Evolutionary conservation across 2,113 vertebrate genomes (phyloP).

Genomic region (Paramisgurnus dabryanus): DNA sequence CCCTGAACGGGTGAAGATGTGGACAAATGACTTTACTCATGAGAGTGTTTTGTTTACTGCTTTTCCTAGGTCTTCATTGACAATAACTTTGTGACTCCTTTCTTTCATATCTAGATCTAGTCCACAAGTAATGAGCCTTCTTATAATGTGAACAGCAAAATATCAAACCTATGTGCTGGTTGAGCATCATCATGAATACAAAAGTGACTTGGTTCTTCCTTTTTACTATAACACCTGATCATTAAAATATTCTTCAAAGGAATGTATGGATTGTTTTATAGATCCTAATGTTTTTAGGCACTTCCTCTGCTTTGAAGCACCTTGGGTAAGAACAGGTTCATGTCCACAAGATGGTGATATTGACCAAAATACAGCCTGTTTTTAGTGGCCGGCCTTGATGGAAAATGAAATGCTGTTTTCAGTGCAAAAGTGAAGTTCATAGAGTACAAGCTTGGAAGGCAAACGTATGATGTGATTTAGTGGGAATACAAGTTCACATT

Average conservation of each 20-base stretch:
- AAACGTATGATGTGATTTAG: not conserved
- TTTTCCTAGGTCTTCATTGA: slow-evolving; percentile 15
- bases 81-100: not conserved
- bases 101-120: not conserved
- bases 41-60: slow-evolving; percentile 64
- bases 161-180: not conserved
- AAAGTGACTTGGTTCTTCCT: not conserved
- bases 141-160: not conserved
- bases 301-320: not conserved
- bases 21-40: slow-evolving; percentile 67
- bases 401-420: slow-evolving; percentile 9
- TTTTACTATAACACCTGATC: not conserved
- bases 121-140: not conserved
- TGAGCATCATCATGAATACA: no score
- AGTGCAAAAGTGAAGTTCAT: not conserved
- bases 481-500: not conserved
- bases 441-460: not conserved
- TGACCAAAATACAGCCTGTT: slow-evolving; percentile 68
- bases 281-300: not conserved
- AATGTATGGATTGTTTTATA: not conserved
- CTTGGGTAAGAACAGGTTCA: slow-evolving; percentile 2
- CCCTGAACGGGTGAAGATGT: slow-evolving; percentile 65
- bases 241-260: not conserved
- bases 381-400: slow-evolving; percentile 18
- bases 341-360: slow-evolving; percentile 82